These are phyloP conservation scores for Nebria ingens DNA, from an alignment of 1,140 invertebrate genomes.

Conservation along the genomic window DNA sequence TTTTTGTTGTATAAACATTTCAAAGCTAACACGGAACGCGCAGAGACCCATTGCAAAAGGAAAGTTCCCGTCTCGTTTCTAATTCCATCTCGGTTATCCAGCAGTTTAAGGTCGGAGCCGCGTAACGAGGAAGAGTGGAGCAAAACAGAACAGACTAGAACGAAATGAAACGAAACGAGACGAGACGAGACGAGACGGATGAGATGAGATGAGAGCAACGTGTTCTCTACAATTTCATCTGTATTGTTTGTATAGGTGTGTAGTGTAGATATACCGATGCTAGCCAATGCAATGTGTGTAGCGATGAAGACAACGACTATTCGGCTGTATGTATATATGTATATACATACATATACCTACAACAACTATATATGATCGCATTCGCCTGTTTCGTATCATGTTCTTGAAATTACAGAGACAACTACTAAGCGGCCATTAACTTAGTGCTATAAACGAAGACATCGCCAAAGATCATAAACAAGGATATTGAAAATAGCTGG, in stretches of 20 bases:
- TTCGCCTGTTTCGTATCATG: background rate
- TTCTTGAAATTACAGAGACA: background rate
- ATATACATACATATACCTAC: too few relatives aligned
- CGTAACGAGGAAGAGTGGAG: too few relatives aligned
- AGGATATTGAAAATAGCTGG: slow-evolving; percentile 4
- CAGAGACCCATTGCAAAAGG: background rate
- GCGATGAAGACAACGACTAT: too few relatives aligned
- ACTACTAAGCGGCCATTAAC: background rate
- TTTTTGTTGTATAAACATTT: slow-evolving; percentile 10
- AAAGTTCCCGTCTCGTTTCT: slow-evolving; percentile 6
- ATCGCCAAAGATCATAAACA: slow-evolving; percentile 4
- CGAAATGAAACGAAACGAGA: background rate
- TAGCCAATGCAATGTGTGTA: too few relatives aligned
- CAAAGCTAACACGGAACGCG: slow-evolving; percentile 5
- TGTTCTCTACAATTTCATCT: too few relatives aligned
- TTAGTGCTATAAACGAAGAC: slow-evolving; percentile 5
- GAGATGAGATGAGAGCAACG: too few relatives aligned
- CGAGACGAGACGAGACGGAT: background rate
- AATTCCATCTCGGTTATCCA: slow-evolving; percentile 5
- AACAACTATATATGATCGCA: background rate
- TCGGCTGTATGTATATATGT: too few relatives aligned
- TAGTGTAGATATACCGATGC: too few relatives aligned
- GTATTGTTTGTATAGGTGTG: too few relatives aligned
- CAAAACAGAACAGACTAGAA: too few relatives aligned
- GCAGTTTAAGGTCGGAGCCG: slow-evolving; percentile 1